Evolutionary conservation across 2,888 invertebrate genomes (phyloP), one percentile per base, ranked within the genome.

Genomic region (Furcula furcula): DNA sequence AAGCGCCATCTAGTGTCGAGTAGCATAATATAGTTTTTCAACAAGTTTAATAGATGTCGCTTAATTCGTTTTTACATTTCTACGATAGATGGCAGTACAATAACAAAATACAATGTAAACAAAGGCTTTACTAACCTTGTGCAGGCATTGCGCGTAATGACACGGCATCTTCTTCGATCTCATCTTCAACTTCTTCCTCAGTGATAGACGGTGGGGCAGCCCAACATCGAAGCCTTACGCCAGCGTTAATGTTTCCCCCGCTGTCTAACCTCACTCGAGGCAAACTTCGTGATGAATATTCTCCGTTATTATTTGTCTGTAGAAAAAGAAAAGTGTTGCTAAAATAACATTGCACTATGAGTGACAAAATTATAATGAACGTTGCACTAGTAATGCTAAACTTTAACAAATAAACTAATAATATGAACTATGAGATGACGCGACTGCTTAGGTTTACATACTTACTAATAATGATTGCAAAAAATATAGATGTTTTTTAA

Each of bases 261-360:
- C 92, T 93, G 70, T 94, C 94, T 46, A 94, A 79, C 33, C 94
- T 90, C 29, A 94, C 91, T 7, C 93, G 89, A 12, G 93, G 93
- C 39, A 93, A 74, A 50, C 88, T 88, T 27, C 77, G 65, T 6
- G 88, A 75, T 21, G 83, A 66, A 45, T 85, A 86, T 41, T 86
- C 86, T 19, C 80, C 83, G 37, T 84, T 85, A 49, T 79, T 85
- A 59, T 79, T 86, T 29, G 73, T 66, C 85, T 86, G 72, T 7
- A 4, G 10, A 21, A 10, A 2, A 10, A 0, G 10, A 21, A n/a
- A n/a, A 21, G n/a, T n/a, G n/a, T n/a, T n/a, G n/a, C n/a, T n/a
- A n/a, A n/a, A n/a, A n/a, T n/a, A n/a, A n/a, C n/a, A n/a, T n/a
- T n/a, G n/a, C n/a, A n/a, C n/a, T n/a, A n/a, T n/a, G n/a, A n/a